These are phyloP conservation scores for Falco naumanni DNA, from an alignment of 2,797 vertebrate genomes.

Conservation along the genomic window DNA sequence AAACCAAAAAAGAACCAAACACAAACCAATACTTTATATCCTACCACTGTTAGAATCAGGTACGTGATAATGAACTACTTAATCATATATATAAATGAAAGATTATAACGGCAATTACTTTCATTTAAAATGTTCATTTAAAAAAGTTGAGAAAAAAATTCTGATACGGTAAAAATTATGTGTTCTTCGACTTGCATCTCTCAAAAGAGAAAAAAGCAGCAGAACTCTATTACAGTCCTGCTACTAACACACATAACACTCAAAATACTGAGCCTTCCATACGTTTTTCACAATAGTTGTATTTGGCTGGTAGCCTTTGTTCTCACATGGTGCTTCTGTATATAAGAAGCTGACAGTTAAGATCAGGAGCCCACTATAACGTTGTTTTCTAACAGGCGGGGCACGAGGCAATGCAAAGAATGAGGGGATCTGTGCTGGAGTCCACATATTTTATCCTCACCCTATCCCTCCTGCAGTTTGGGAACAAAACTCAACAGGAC, in stretches of 20 bases:
- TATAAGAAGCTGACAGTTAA: not conserved
- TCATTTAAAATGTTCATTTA: not conserved
- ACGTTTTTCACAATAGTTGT: not conserved
- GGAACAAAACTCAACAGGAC: not conserved
- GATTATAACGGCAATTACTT: not conserved
- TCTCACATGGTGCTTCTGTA: not conserved
- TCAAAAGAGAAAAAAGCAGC: not conserved
- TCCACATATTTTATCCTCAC: not conserved
- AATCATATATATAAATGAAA: not conserved
- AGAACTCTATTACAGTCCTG: not conserved
- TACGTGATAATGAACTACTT: not conserved
- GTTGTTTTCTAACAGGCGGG: not conserved
- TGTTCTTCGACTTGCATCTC: not conserved
- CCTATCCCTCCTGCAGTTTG: not conserved
- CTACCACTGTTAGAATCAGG: not conserved
- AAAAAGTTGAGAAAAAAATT: not conserved
- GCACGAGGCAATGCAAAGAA: not conserved
- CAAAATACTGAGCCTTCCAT: not conserved
- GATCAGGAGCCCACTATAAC: not conserved
- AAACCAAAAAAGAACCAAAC: not conserved
- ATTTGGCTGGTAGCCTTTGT: not conserved
- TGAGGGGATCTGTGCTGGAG: not conserved
- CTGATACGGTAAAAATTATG: accelerated
- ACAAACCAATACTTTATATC: not conserved
- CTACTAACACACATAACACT: not conserved